A percentile compares a stretch with the other conserved stretches of the same genome.
Conservation (phyloP, 1,140 invertebrate genomes). For the Pseudomyrmex dendroicus region DNA sequence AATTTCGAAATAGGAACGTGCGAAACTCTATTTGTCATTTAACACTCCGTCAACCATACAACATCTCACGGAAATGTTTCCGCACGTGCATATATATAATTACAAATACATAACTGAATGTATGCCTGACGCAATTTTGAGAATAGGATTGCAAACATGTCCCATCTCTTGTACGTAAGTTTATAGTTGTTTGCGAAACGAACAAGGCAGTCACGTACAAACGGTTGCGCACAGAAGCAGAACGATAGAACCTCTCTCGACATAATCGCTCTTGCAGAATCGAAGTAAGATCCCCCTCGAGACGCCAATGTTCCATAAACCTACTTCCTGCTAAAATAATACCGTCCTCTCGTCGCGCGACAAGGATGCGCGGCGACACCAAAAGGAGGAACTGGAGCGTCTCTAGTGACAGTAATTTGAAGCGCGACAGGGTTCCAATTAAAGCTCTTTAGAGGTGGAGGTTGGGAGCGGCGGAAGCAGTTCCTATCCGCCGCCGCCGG, state of each 20-base stretch:
- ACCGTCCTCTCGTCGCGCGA: constrained; percentile 25
- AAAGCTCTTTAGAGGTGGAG: constrained; percentile 74
- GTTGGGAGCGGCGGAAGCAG: constrained; percentile 52
- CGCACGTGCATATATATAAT: constrained; percentile 18
- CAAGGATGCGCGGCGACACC: constrained; percentile 49
- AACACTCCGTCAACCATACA: constrained; percentile 11
- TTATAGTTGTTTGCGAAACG: constrained; percentile 32
- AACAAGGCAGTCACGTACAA: constrained; percentile 38
- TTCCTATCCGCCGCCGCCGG: constrained; percentile 32
- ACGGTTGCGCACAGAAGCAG: constrained; percentile 25
- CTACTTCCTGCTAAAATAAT: constrained; percentile 70
- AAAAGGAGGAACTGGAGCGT: constrained; percentile 77
- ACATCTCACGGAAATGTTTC: not conserved
- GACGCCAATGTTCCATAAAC: constrained; percentile 67
- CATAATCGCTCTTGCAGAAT: constrained; percentile 44
- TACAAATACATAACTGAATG: constrained; percentile 14
- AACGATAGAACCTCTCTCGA: constrained; percentile 54
- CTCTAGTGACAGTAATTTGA: constrained; percentile 78
- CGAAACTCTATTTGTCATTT: constrained; percentile 41
- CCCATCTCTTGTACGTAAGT: constrained; percentile 16
- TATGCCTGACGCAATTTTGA: constrained; percentile 19
- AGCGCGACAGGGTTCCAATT: constrained; percentile 79
- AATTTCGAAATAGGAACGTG: constrained; percentile 16
- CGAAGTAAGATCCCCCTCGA: constrained; percentile 54
- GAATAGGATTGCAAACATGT: constrained; percentile 34